Evolutionary conservation across 2,888 invertebrate genomes (phyloP), one percentile per base, ranked within the genome.

Genomic region (Xestobium rufovillosum): DNA sequence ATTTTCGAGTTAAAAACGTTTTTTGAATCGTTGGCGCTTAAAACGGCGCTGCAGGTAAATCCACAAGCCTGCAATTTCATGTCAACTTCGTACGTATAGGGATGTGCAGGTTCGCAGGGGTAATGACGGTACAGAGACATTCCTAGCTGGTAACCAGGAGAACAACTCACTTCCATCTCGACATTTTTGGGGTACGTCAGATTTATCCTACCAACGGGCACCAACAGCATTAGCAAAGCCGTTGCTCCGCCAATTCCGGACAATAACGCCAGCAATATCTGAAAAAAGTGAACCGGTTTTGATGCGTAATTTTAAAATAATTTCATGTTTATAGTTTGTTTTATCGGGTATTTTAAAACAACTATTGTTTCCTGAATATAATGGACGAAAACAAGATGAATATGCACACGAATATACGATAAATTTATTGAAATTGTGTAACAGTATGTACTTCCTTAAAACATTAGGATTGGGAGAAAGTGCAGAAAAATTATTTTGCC

Each of bases 141-240:
- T 8, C 41, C 50, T 12, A 56, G 45, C 3, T 54, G 51, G 11
- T 51, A 43, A 23, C 52, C 49, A 8, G 47, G 42, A 26, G 45
- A 45, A 52, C 82, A 82, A 3, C 70, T 64, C 16, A 78, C 56
- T 23, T 77, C 69, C 47, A 83, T 64, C 44, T 79, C 71, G 10
- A 76, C 69, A 29, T 68, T 63, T 3, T 74, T 67, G 3, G 83
- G 82, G 53, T 76, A 79, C 8, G 73, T 73, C 28, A 80, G 68
- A 1, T 74, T 78, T 48, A 80, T 70, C 45, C 83, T 68, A 12
- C 82, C 83, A 3, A 80, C 76, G 1, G 84, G 84, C 25, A 85
- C 82, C 6, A 78, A 65, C 15, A 83, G 68, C 36, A 84, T 66
- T 12, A 83, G 66, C 31, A 84, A 64, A 1, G 82, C 78, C 3